Percentiles rank a stretch among this genome's conserved stretches.
Conservation (phyloP, 2,797 vertebrate genomes). For the Vultur gryphus region DNA sequence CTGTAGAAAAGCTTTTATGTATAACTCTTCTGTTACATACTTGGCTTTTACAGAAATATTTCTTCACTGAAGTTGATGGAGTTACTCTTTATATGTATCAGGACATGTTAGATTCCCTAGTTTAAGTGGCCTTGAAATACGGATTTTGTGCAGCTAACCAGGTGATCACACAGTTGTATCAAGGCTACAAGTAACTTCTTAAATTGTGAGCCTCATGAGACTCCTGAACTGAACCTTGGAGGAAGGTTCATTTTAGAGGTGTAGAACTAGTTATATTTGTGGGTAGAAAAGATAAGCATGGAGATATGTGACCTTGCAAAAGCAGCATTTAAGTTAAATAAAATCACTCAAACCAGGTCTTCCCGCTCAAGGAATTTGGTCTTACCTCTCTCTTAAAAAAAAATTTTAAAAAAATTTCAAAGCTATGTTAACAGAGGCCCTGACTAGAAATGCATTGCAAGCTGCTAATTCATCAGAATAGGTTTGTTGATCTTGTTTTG, state of each 20-base stretch:
- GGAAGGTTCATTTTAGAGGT: not conserved
- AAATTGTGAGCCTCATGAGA: not conserved
- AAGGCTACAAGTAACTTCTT: not conserved
- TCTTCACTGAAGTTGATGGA: not conserved
- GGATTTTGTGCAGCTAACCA: not conserved
- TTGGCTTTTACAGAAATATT: not conserved
- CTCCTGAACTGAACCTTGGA: not conserved
- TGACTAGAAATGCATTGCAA: not conserved
- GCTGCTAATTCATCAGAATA: not conserved
- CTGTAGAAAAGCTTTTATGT: not conserved
- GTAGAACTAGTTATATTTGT: not conserved
- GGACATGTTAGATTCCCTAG: not conserved
- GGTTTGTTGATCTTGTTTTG: not conserved
- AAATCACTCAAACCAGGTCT: conserved; percentile 8
- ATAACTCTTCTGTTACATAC: not conserved
- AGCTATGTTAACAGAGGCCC: not conserved
- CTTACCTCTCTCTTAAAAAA: not conserved
- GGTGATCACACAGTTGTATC: not conserved
- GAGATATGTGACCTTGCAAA: not conserved
- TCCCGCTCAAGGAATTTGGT: not conserved
- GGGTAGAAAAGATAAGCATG: conserved; percentile 2
- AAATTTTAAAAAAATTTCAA: not conserved
- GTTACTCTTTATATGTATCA: not conserved
- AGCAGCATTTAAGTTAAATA: not conserved
- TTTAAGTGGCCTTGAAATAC: not conserved